Percentiles rank a stretch among this genome's conserved stretches.
Evolutionary conservation across 2,888 invertebrate genomes (phyloP).

Genomic region (Drosophila flavopinicola): DNA sequence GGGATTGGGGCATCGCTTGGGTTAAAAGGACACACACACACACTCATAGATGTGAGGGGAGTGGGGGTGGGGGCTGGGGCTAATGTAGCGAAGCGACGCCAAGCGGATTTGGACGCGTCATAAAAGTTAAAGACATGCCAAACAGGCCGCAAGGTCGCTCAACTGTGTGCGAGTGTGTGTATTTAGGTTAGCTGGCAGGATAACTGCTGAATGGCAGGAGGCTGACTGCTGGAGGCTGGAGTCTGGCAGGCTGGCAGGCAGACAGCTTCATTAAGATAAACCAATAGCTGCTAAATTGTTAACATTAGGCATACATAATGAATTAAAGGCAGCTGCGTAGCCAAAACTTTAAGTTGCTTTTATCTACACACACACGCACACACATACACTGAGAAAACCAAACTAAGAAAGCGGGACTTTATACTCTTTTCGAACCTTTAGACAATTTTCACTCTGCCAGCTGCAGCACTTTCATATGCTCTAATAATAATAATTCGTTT

Average conservation of each 20-base stretch:
- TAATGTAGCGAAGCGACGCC: slow-evolving; percentile 58
- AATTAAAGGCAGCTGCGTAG: slow-evolving; percentile 64
- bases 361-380: slow-evolving; percentile 14
- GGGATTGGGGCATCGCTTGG: slow-evolving; percentile 32
- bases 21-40: slow-evolving; percentile 8
- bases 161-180: slow-evolving; percentile 51
- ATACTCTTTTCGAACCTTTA: too few species aligned
- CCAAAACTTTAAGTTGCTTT: slow-evolving; percentile 58
- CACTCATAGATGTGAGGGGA: neutral
- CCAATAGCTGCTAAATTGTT: slow-evolving; percentile 80
- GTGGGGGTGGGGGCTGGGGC: too few species aligned
- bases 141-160: slow-evolving; percentile 60
- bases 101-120: slow-evolving; percentile 71
- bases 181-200: slow-evolving; percentile 53
- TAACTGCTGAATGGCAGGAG: slow-evolving; percentile 16
- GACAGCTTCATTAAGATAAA: slow-evolving; percentile 80
- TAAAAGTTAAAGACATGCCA: slow-evolving; percentile 75
- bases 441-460: too few species aligned
- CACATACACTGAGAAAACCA: slow-evolving; percentile 7
- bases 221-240: slow-evolving; percentile 1
- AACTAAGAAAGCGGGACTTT: too few species aligned
- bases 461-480: too few species aligned
- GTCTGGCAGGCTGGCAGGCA: slow-evolving; percentile 21
- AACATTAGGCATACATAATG: slow-evolving; percentile 79
- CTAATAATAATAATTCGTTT: too few species aligned